A percentile compares a stretch with the other conserved stretches of the same genome.
phyloP scores from a whole-genome alignment of 2,113 vertebrate species.

The Leptodactylus fuscus region DNA sequence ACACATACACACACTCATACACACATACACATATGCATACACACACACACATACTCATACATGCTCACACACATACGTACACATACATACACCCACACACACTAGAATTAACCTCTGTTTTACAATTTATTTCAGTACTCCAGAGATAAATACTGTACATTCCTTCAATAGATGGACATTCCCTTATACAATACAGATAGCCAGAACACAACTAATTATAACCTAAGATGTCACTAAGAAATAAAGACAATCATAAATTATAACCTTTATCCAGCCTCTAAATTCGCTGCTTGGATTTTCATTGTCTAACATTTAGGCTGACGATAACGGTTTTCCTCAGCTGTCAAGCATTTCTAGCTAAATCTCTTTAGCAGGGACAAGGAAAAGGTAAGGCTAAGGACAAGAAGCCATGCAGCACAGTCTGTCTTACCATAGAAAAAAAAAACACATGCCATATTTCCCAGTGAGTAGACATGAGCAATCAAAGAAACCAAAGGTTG shows the following conservation, averaged over 20 bases:
- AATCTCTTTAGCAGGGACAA: background rate
- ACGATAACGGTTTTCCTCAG: background rate
- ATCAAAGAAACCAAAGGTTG: background rate
- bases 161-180: background rate
- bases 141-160: too few relatives aligned
- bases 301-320: background rate
- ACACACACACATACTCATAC: background rate
- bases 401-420: background rate
- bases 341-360: conserved; percentile 11
- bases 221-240: background rate
- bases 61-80: background rate
- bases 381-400: background rate
- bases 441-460: too few relatives aligned
- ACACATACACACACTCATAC: too few relatives aligned
- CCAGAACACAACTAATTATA: background rate
- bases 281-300: background rate
- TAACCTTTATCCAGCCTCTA: background rate
- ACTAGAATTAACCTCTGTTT: too few relatives aligned
- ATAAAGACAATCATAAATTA: background rate
- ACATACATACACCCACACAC: too few relatives aligned
- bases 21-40: too few relatives aligned
- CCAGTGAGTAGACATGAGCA: background rate
- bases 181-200: background rate
- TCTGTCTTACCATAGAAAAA: background rate
- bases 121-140: too few relatives aligned